Evolutionary conservation across 2,797 vertebrate species (phyloP).

Genomic region (Pygocentrus nattereri): DNA sequence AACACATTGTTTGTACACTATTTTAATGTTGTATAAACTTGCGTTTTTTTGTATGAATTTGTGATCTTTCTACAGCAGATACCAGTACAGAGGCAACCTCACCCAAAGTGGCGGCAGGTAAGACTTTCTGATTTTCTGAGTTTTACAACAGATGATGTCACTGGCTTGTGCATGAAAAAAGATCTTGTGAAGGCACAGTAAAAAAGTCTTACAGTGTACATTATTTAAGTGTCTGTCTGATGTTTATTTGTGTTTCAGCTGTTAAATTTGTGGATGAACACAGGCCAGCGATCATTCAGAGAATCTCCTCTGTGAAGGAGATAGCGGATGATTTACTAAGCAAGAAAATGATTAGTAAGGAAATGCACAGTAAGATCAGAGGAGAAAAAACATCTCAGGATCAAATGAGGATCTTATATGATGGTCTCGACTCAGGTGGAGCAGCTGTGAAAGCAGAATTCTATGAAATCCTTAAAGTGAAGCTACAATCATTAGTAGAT

Average conservation of each 20-base stretch:
- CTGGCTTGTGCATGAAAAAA: no score
- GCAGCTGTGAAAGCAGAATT: not conserved
- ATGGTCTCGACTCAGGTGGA: constrained; percentile 27
- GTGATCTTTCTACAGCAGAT: not conserved
- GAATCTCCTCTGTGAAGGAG: constrained; percentile 1
- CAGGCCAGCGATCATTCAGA: constrained; percentile 24
- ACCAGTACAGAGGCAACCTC: no score
- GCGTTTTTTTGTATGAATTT: no score
- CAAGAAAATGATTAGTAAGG: constrained; percentile 3
- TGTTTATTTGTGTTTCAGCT: not conserved
- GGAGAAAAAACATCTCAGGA: no score
- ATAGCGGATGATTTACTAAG: constrained; percentile 36
- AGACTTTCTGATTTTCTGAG: no score
- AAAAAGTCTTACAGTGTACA: no score
- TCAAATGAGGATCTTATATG: no score
- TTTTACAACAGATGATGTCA: no score
- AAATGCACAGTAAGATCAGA: constrained; percentile 12
- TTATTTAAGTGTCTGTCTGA: no score
- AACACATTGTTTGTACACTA: not conserved
- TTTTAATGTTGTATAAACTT: no score
- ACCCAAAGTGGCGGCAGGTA: no score
- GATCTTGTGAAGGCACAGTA: no score
- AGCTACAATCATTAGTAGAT: not conserved
- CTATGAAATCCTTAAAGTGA: constrained; percentile 14
- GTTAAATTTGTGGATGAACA: constrained; percentile 36